A percentile compares a stretch with the other conserved stretches of the same genome.
phyloP scores from a whole-genome alignment of 2,797 vertebrate genomes.

The Nyctibius grandis region DNA sequence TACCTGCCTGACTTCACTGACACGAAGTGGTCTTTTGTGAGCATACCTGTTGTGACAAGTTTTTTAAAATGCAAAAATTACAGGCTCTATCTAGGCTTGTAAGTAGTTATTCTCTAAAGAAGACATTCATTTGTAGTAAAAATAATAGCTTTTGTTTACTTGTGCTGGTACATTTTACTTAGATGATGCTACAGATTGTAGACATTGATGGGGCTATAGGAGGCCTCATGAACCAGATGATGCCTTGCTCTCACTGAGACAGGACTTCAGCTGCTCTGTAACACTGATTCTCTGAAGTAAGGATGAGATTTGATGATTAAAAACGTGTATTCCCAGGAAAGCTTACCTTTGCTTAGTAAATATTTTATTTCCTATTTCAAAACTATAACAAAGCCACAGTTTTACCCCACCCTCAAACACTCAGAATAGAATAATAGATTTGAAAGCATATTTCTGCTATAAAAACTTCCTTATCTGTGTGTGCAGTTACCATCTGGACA shows the following conservation, averaged over 20 bases:
- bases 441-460: not conserved
- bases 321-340: not conserved
- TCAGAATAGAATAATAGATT: not conserved
- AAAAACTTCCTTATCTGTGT: not conserved
- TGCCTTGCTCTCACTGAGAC: not conserved
- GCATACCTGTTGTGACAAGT: not conserved
- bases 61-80: not conserved
- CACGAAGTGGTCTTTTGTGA: not conserved
- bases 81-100: not conserved
- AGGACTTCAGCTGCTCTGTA: not conserved
- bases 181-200: not conserved
- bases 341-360: slow-evolving; percentile 12
- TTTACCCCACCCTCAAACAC: not conserved
- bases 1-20: not conserved
- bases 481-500: not conserved
- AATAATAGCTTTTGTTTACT: not conserved
- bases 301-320: not conserved
- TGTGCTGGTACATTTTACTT: not conserved
- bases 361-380: slow-evolving; percentile 25
- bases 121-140: not conserved
- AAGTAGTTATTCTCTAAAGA: not conserved
- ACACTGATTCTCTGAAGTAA: not conserved
- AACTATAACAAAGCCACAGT: not conserved
- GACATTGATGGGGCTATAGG: not conserved
- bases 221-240: not conserved